Evolutionary conservation across 2,113 vertebrate species (phyloP).

Genomic region (Thalassoma bifasciatum): DNA sequence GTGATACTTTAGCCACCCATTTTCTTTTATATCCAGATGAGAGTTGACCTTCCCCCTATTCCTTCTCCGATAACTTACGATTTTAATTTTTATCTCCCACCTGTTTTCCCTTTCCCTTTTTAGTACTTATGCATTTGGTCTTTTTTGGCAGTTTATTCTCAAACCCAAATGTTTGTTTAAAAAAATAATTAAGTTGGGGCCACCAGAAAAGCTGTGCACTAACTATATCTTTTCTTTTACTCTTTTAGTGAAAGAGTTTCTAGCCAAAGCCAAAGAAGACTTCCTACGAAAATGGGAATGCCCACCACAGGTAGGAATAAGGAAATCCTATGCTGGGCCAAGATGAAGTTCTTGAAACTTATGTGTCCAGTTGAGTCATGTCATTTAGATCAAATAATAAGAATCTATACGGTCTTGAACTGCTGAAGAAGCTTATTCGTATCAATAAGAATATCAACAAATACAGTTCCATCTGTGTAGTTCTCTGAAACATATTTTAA

Average conservation of each 20-base stretch:
- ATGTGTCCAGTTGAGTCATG: no score
- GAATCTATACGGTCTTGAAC: no score
- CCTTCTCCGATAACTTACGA: slow-evolving; percentile 31
- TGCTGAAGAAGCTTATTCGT: no score
- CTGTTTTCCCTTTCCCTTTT: slow-evolving; percentile 20
- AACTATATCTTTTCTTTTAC: slow-evolving; percentile 9
- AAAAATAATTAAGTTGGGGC: neutral
- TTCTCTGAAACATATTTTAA: no score
- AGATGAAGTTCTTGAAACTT: no score
- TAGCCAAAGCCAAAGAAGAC: slow-evolving; percentile 99
- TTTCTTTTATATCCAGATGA: slow-evolving; percentile 74
- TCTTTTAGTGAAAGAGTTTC: slow-evolving; percentile 96
- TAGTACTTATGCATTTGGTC: slow-evolving; percentile 31
- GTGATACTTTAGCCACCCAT: slow-evolving; percentile 24
- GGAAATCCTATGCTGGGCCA: neutral
- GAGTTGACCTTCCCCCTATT: slow-evolving; percentile 50
- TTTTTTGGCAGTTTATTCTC: slow-evolving; percentile 48
- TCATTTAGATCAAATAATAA: no score
- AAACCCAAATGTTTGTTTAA: slow-evolving; percentile 6
- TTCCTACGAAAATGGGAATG: slow-evolving; percentile 99
- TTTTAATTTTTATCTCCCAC: slow-evolving; percentile 33
- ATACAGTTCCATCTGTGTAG: neutral
- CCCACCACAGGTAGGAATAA: slow-evolving; percentile 91
- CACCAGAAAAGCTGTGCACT: neutral
- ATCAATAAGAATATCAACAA: neutral